Conservation (phyloP, 1,140 invertebrate genomes). For the Tetraneura akinire region DNA sequence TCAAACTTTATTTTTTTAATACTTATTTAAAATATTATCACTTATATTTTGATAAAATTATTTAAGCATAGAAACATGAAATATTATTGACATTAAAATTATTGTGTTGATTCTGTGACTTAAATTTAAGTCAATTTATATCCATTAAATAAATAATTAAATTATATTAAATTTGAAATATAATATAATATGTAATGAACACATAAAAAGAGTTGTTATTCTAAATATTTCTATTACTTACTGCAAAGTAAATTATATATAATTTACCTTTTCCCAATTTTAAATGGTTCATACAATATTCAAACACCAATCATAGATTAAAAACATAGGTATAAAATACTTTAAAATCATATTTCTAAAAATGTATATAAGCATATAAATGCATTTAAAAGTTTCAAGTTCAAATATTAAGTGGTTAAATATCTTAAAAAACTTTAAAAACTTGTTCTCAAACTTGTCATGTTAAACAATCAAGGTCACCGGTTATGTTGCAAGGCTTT, state of each 20-base stretch:
- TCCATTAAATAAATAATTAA: too few species aligned
- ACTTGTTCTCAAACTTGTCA: neutral
- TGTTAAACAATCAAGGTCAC: conserved; percentile 8
- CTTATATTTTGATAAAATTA: neutral
- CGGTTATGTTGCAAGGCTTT: neutral
- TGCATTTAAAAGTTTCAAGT: conserved; percentile 13
- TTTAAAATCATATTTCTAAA: neutral
- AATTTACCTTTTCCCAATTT: neutral
- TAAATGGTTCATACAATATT: neutral
- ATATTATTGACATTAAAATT: too few species aligned
- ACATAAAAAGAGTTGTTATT: neutral
- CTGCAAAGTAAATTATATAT: neutral
- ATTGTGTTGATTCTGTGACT: too few species aligned
- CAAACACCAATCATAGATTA: neutral
- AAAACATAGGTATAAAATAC: neutral
- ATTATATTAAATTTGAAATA: too few species aligned
- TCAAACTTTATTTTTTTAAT: conserved; percentile 16
- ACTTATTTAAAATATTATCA: conserved; percentile 9
- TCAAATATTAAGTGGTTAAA: neutral
- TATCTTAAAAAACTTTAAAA: conserved; percentile 7
- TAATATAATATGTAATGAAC: too few species aligned
- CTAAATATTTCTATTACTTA: neutral
- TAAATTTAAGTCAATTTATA: too few species aligned
- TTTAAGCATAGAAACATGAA: neutral
- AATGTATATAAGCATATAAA: neutral